Percentiles rank a stretch among this genome's conserved stretches.
Conservation (phyloP, 1,140 invertebrate species). For the Tenebrio molitor region DNA sequence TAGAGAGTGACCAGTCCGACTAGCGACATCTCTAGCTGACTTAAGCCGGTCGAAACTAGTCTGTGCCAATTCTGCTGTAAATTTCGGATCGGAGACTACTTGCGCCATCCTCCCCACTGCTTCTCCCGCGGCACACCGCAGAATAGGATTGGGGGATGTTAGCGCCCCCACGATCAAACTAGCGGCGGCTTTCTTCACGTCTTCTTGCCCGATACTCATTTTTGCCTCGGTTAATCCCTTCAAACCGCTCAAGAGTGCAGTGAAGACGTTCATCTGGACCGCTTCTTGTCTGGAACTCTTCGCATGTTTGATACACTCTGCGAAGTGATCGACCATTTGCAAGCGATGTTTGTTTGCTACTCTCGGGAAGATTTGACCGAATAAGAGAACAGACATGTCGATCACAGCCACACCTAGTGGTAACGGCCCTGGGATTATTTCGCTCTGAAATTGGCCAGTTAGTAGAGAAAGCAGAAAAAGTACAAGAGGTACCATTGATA, state of each 20-base stretch:
- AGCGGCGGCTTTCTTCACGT: conserved; percentile 89
- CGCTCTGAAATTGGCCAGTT: conserved; percentile 67
- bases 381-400: conserved; percentile 92
- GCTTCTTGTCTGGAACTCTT: conserved; percentile 94
- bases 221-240: conserved; percentile 92
- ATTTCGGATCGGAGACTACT: conserved; percentile 86
- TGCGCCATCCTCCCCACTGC: conserved; percentile 91
- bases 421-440: conserved; percentile 84
- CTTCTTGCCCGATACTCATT: conserved; percentile 87
- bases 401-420: conserved; percentile 98
- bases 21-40: conserved; percentile 88
- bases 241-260: conserved; percentile 90
- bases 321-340: conserved; percentile 97
- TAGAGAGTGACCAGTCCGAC: conserved; percentile 91
- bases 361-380: conserved; percentile 93
- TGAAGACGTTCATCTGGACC: conserved; percentile 97
- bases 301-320: conserved; percentile 93
- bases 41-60: conserved; percentile 92
- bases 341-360: conserved; percentile 96
- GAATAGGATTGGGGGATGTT: conserved; percentile 85
- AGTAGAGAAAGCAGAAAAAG: conserved; percentile 57
- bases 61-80: conserved; percentile 92
- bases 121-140: conserved; percentile 91
- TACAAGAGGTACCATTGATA: conserved; percentile 71
- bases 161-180: conserved; percentile 85